Evolutionary conservation across 2,888 invertebrate species (phyloP), one percentile per base, ranked within the genome.

Genomic region (Ornithoptera alexandrae): DNA sequence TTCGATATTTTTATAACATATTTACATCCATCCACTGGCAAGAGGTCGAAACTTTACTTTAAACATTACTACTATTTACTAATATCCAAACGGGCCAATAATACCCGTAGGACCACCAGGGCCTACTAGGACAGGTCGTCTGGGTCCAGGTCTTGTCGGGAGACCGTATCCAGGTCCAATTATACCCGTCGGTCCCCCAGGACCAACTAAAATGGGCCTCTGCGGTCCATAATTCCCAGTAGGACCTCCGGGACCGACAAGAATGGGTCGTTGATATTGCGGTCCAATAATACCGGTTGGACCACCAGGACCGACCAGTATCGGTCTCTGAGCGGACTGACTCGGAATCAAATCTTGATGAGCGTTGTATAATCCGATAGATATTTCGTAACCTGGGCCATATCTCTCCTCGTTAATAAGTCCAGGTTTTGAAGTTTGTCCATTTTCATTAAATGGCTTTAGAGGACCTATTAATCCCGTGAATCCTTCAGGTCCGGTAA

Each of bases 281-380:
- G 82, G 85, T 50, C 88, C 90, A 62, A 90, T 81, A 30, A 87
- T 79, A 57, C 92, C 92, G 0, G 92, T 92, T 2, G 93, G 93
- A n/a, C 94, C 94, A 0, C 86, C 87, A 1, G 92, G 92, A 17
- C 91, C 90, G 0, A 87, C 86, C 18, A 91, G 77, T 59, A 93
- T 56, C 8, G 81, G 80, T 56, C 80, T 73, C 70, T 85, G 86
- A 15, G 74, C 75, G 12, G 75, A 71, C 58, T 71, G 73, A 39
- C 73, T 76, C 58, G 71, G 72, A 30, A 65, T 63, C 39, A 73
- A 56, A 22, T 76, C 76, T 69, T 70, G 62, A 15, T 39, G 57
- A n/a, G 63, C 18, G 1, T 42, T 60, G 42, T 67, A 2, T 88
- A 88, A 0, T 53, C 53, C 63, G 1, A 53, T 30, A 3, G 15